phyloP scores from a whole-genome alignment of 2,888 invertebrate genomes.

The Tipula confusa region DNA sequence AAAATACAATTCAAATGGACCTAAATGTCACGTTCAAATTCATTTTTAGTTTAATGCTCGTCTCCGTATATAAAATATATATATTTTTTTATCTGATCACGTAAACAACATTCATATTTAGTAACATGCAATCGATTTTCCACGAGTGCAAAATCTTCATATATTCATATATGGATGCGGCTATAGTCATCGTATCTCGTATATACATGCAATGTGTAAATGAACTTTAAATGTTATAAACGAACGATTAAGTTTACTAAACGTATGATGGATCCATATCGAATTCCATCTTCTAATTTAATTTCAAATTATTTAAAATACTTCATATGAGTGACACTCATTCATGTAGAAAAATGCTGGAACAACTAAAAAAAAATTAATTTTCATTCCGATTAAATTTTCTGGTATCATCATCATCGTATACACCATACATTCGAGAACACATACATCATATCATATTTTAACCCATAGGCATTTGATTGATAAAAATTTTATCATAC shows the following conservation, averaged over 20 bases:
- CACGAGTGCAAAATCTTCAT: constrained; percentile 9
- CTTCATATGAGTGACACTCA: neutral
- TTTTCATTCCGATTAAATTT: neutral
- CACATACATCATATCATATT: neutral
- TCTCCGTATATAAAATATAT: neutral
- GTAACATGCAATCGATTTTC: constrained; percentile 20
- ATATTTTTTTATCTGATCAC: neutral
- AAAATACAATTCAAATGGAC: neutral
- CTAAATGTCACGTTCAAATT: neutral
- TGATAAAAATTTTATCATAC: neutral
- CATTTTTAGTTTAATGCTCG: neutral
- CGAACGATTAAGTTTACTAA: neutral
- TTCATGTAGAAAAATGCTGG: neutral
- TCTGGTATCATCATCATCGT: neutral
- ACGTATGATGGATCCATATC: neutral
- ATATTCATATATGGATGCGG: neutral
- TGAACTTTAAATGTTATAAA: neutral
- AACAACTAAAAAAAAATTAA: neutral
- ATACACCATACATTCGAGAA: neutral
- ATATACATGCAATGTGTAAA: neutral
- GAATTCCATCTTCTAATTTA: neutral
- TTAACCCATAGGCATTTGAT: neutral
- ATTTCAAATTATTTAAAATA: neutral
- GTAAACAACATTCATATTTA: neutral
- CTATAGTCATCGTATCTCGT: neutral